phyloP scores from a whole-genome alignment of 2,888 invertebrate species.

The Philonicus albiceps region DNA sequence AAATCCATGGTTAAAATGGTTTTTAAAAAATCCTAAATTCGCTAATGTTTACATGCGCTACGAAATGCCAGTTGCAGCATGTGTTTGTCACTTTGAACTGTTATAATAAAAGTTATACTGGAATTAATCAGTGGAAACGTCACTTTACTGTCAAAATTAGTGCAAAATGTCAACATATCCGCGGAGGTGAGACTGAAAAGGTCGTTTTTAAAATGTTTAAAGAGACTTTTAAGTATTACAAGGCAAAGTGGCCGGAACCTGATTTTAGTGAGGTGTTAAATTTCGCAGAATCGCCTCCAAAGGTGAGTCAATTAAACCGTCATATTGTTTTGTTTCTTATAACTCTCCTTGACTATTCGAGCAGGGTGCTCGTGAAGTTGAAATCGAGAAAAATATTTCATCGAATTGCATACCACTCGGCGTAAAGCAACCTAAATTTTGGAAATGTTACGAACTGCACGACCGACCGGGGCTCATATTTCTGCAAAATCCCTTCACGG shows the following conservation, averaged over 20 bases:
- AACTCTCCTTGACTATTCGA: background rate
- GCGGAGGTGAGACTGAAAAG: background rate
- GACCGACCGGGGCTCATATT: conserved; percentile 78
- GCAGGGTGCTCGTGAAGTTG: background rate
- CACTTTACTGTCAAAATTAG: conserved; percentile 35
- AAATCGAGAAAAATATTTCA: background rate
- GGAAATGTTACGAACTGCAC: conserved; percentile 72
- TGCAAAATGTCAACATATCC: background rate
- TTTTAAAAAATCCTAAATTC: background rate
- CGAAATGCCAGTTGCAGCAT: background rate
- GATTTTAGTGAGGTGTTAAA: conserved; percentile 72
- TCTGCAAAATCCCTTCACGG: conserved; percentile 84
- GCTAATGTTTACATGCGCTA: background rate
- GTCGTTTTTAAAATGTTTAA: conserved; percentile 66
- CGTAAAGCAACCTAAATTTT: conserved; percentile 62
- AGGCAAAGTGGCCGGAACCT: conserved; percentile 72
- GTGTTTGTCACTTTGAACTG: background rate
- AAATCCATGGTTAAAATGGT: conserved; percentile 50
- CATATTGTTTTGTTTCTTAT: background rate
- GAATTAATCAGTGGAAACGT: background rate
- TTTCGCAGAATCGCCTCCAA: conserved; percentile 57
- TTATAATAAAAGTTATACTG: background rate
- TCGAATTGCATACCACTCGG: conserved; percentile 47
- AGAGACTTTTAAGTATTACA: conserved; percentile 81
- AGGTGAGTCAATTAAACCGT: background rate